Evolutionary conservation across 1,140 invertebrate genomes (phyloP).

Genomic region (Brachionus sp.): DNA sequence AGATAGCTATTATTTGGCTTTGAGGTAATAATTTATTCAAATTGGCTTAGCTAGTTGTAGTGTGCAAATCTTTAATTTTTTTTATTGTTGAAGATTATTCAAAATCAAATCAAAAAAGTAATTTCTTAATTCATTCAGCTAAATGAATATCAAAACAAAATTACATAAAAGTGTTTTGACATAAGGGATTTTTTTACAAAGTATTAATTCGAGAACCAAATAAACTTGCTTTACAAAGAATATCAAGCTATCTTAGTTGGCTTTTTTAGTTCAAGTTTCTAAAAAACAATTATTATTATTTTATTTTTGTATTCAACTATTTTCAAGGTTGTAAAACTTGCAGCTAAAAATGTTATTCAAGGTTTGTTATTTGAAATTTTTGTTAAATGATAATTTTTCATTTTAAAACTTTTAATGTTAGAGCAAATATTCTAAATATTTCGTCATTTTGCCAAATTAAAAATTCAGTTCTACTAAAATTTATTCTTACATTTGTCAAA

Average conservation of each 20-base stretch:
- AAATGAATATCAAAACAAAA: not conserved
- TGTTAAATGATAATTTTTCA: not conserved
- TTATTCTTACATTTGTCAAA: not conserved
- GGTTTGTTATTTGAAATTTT: not conserved
- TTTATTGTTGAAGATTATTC: not conserved
- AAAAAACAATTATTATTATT: not conserved
- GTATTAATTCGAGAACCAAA: not conserved
- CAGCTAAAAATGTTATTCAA: not conserved
- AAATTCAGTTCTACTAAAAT: not conserved
- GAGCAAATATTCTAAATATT: not conserved
- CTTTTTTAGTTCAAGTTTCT: constrained; percentile 1
- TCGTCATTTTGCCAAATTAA: not conserved
- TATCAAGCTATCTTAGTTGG: not conserved
- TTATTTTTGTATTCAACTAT: not conserved
- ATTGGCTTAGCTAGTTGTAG: not conserved
- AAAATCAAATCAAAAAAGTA: not conserved
- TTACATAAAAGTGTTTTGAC: not conserved
- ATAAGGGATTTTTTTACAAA: not conserved
- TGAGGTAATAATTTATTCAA: not conserved
- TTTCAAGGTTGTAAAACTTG: not conserved
- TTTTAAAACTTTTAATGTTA: not conserved
- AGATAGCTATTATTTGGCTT: not conserved
- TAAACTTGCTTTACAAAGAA: not conserved
- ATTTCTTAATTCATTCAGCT: not conserved
- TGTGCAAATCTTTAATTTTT: not conserved